Conservation (phyloP, 2,888 invertebrate genomes). For the Julus scanicus region DNA sequence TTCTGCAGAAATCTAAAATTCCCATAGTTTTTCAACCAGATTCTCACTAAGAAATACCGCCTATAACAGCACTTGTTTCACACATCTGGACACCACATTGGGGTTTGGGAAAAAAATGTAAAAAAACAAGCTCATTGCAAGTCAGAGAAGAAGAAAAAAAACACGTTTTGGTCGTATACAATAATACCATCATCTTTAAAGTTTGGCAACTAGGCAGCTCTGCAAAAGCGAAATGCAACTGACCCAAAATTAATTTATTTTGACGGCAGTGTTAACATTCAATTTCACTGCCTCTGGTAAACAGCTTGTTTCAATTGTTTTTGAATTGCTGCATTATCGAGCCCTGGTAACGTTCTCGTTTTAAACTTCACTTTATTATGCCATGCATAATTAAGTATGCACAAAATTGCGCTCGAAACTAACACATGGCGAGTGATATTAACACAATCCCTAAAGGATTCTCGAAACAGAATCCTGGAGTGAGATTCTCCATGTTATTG, state of each 20-base stretch:
- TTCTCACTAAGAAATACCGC: too few relatives aligned
- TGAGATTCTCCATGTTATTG: background rate
- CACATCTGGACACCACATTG: slow-evolving; percentile 20
- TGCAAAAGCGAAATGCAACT: background rate
- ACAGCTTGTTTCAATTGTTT: slow-evolving; percentile 37
- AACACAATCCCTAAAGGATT: background rate
- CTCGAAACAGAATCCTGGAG: background rate
- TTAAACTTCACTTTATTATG: background rate
- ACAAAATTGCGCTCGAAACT: background rate
- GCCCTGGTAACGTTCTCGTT: background rate
- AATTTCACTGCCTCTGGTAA: slow-evolving; percentile 7
- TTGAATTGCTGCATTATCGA: slow-evolving; percentile 2
- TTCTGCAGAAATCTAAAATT: background rate
- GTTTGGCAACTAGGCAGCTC: background rate
- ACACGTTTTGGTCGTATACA: background rate
- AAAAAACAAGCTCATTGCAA: background rate
- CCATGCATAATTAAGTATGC: slow-evolving; percentile 6
- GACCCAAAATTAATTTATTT: slow-evolving; percentile 39
- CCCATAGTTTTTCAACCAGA: background rate
- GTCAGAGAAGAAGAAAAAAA: background rate
- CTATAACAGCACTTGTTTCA: background rate
- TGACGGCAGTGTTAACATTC: background rate
- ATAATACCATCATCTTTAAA: slow-evolving; percentile 1
- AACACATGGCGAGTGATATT: background rate
- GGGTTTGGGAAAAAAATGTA: background rate